Evolutionary conservation across 2,113 vertebrate genomes (phyloP).

Genomic region (Catharus fuscescens): DNA sequence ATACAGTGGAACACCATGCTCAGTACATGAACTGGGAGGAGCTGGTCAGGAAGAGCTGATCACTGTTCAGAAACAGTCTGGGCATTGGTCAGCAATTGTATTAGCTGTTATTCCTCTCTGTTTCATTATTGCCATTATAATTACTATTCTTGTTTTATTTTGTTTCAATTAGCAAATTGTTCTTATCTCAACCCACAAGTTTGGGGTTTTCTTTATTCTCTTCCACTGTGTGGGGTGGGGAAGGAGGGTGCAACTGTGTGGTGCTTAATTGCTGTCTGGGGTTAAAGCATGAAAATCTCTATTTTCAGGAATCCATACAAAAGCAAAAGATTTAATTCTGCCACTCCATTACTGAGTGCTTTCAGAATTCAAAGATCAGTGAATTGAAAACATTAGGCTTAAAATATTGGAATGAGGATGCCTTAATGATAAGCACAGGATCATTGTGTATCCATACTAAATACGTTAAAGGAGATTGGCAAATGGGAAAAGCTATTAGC

Average conservation of each 20-base stretch:
- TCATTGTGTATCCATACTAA: neutral
- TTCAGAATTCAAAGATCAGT: conserved; percentile 34
- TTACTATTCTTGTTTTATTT: neutral
- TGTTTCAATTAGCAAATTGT: neutral
- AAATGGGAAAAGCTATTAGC: neutral
- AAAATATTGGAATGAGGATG: neutral
- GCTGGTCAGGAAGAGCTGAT: neutral
- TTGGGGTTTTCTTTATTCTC: neutral
- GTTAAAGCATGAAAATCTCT: neutral
- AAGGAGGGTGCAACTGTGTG: neutral
- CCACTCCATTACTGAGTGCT: neutral
- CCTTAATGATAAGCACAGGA: neutral
- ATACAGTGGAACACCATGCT: no score
- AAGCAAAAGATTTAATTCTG: conserved; percentile 26
- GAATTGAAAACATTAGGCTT: neutral
- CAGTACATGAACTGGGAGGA: neutral
- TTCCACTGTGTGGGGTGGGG: neutral
- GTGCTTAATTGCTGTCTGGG: neutral
- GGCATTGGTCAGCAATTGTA: neutral
- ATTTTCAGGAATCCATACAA: conserved; percentile 32
- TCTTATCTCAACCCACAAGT: neutral
- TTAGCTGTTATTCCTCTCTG: neutral
- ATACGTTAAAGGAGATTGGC: neutral
- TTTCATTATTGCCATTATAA: neutral
- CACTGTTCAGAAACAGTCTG: neutral